phyloP scores from a whole-genome alignment of 2,888 invertebrate species.

The Dione vanillae region DNA sequence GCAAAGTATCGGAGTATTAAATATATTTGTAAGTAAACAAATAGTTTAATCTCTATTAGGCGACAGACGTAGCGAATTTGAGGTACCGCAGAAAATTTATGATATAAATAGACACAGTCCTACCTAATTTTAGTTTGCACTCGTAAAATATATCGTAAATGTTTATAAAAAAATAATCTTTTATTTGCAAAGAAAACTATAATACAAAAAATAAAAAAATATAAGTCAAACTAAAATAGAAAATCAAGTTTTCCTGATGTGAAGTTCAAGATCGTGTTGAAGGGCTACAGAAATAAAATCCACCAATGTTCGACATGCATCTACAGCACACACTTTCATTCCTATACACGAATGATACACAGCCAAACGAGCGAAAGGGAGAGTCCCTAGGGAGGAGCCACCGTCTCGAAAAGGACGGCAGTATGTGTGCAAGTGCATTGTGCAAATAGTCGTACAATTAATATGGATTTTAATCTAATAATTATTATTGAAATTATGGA shows the following conservation, averaged over 20 bases:
- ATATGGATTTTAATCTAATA: slow-evolving; percentile 24
- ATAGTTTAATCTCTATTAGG: too few relatives aligned
- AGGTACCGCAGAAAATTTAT: too few relatives aligned
- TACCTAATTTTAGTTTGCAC: too few relatives aligned
- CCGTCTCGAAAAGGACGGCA: slow-evolving; percentile 80
- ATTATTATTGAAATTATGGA: neutral
- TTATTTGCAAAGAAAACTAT: too few relatives aligned
- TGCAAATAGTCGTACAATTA: slow-evolving; percentile 55
- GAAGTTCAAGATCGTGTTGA: slow-evolving; percentile 69
- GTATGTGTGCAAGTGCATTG: slow-evolving; percentile 81
- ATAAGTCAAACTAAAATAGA: neutral
- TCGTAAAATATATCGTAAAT: too few relatives aligned
- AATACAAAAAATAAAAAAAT: neutral
- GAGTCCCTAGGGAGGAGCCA: slow-evolving; percentile 83
- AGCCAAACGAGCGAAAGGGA: slow-evolving; percentile 71
- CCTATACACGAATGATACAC: slow-evolving; percentile 56
- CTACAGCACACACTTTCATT: slow-evolving; percentile 52
- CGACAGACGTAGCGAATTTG: too few relatives aligned
- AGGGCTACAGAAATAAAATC: slow-evolving; percentile 68
- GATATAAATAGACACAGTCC: too few relatives aligned
- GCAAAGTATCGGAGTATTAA: too few relatives aligned
- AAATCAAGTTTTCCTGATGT: slow-evolving; percentile 50
- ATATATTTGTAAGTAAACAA: too few relatives aligned
- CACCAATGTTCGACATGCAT: slow-evolving; percentile 55
- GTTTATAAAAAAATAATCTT: too few relatives aligned